Base-by-base conservation (phyloP, 2,797 vertebrate genomes). In the Tenualosa thibaudeaui region DNA sequence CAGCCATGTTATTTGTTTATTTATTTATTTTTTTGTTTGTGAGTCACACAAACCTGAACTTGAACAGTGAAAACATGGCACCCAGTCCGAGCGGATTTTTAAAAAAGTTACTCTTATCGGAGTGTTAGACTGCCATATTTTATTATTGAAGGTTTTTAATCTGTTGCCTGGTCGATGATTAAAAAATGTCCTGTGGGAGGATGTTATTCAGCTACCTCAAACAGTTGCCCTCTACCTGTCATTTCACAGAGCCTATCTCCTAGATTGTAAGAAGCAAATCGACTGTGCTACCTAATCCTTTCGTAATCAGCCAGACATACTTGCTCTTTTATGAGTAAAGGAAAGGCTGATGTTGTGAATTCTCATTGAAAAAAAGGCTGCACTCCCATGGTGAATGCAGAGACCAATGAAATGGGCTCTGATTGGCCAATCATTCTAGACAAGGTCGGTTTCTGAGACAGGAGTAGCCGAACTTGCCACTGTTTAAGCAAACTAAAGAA, bases 121-220 rank as follows among this genome's bases (percentile, higher is more conserved):
- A 43, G 40, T 78, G 37, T 46, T 40, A 78, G 15, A 2, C 22
- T 85, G 82, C 46, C 46, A 0, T 1, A 56, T n/a, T 82, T 40
- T 75, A 83, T 87, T 83, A 81, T 75, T 83, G 68, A 60, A 24
- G 24, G 13, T 50, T 84, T 78, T 78, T 22, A 46, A 46, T 78
- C 71, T 78, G 37, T 22, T 46, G 37, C 37, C 37, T 78, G 71
- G 40, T 51, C 37, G 7, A 37, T 78, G 71, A 78, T 78, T 68
- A 68, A 78, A 46, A 46, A 46, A 78, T 46, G 40, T 78, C 15
- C 40, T 78, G 71, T 13, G 19, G 71, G 46, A 46, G 68, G 68
- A 75, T 78, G 71, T 5, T 40, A 22, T 78, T 78, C 13, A 43
- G 17, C 43, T 46, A 43, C 71, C 71, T 9, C 71, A 78, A 19